phyloP scores from a whole-genome alignment of 2,888 invertebrate species.

The Antheraea yamamai region DNA sequence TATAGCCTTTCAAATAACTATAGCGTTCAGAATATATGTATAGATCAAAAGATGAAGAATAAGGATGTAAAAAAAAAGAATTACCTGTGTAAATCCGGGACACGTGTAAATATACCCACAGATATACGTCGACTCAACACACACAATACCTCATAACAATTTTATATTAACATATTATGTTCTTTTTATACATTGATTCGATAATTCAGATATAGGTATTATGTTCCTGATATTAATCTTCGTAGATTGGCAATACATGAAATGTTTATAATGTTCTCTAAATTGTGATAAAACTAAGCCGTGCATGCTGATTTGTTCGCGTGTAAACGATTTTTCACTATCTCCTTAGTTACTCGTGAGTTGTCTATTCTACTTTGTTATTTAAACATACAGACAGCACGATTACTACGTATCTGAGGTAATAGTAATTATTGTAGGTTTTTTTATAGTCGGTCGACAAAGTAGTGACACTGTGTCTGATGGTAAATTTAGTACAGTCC shows the following conservation, averaged over 20 bases:
- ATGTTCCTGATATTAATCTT: not conserved
- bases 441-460: too few relatives aligned
- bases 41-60: too few relatives aligned
- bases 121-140: not conserved
- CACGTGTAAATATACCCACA: not conserved
- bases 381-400: too few relatives aligned
- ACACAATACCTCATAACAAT: not conserved
- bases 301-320: not conserved
- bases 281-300: not conserved
- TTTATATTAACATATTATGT: not conserved
- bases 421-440: too few relatives aligned
- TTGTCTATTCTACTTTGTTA: too few relatives aligned
- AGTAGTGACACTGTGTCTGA: too few relatives aligned
- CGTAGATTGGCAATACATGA: not conserved
- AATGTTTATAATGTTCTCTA: not conserved
- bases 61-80: too few relatives aligned
- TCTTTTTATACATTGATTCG: not conserved
- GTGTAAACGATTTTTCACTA: not conserved
- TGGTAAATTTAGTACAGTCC: too few relatives aligned
- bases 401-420: too few relatives aligned
- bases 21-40: too few relatives aligned
- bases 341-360: too few relatives aligned
- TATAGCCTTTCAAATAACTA: too few relatives aligned
- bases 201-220: conserved; percentile 3
- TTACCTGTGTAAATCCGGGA: not conserved